Base-by-base conservation (phyloP, 2,888 invertebrate genomes). In the Andrena chrysosceles region DNA sequence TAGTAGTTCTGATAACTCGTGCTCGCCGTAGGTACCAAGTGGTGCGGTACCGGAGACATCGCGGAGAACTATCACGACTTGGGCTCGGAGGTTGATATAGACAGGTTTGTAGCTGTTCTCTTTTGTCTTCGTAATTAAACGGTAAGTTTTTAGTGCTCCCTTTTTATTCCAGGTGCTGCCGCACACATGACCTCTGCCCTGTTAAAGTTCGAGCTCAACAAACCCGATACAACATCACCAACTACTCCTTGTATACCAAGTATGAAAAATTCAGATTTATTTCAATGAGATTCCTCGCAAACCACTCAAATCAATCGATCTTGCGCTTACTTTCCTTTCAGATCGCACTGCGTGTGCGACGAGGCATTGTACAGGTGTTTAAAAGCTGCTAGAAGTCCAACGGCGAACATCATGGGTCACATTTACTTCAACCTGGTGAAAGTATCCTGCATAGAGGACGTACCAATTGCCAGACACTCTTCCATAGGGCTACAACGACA, bases 41-140 rank as follows among this genome's bases (percentile, higher is more conserved):
- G 98, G 98, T 99, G 98, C 92, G 98, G 98, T 23, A 96, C 97
- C 0, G 98, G 98, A 0, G 98, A 98, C 93, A 96, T 98, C 87
- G 98, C 98, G 0, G 94, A 95, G 26, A 96, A 96, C 91, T 98
- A 97, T 94, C 96, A 96, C 93, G 98, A 98, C 94, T 95, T 98
- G 85, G 99, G 99, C 56, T 95, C 95, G 0, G 97, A 96, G 90
- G 94, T 94, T 91, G 88, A 88, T 26, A 91, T 93, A 8, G 93
- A 94, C 72, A 92, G 93, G 93, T 56, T 23, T 10, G 23, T 42
- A 42, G 42, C 42, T 42, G 42, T 42, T 4, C 16, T 5, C 13
- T 1, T 42, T 16, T 42, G 42, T 0, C 42, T 42, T 63, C 6
- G 23, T 23, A 13, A 48, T 33, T 31, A 2, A n/a, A 62, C 0